Percentiles rank a stretch among this genome's conserved stretches.
Evolutionary conservation across 2,113 vertebrate genomes (phyloP).

Genomic region (Merops nubicus): DNA sequence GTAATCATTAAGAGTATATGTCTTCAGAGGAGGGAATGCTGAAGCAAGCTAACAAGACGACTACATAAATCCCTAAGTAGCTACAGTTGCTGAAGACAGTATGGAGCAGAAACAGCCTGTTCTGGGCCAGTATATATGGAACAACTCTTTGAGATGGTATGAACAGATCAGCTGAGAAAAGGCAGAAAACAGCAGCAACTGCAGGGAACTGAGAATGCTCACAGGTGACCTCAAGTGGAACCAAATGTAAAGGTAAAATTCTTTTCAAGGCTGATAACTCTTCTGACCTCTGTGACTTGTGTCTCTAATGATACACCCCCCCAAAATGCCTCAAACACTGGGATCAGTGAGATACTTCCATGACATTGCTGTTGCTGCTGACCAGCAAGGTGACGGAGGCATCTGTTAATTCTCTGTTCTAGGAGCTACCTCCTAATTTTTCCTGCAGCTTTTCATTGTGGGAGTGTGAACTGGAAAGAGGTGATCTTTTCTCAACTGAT

Average conservation of each 20-base stretch:
- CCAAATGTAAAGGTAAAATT: not conserved
- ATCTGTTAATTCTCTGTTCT: not conserved
- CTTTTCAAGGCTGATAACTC: not conserved
- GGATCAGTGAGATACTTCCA: not conserved
- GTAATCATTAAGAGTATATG: not conserved
- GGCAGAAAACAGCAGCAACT: not conserved
- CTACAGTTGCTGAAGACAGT: not conserved
- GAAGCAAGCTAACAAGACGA: not conserved
- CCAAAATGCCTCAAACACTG: no score
- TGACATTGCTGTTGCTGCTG: not conserved
- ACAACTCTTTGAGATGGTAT: not conserved
- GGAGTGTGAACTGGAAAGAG: not conserved
- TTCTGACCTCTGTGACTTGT: not conserved
- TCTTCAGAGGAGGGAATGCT: not conserved
- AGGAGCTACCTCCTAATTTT: not conserved
- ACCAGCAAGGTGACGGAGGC: not conserved
- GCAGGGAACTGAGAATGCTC: not conserved
- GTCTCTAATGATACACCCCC: not conserved
- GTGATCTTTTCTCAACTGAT: not conserved
- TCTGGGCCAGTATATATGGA: not conserved
- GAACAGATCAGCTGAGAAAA: not conserved
- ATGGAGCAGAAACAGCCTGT: not conserved
- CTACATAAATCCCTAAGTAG: not conserved
- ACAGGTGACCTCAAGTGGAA: not conserved
- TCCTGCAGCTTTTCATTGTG: not conserved